Conservation (phyloP, 1,140 invertebrate species). For the Physella acuta region DNA sequence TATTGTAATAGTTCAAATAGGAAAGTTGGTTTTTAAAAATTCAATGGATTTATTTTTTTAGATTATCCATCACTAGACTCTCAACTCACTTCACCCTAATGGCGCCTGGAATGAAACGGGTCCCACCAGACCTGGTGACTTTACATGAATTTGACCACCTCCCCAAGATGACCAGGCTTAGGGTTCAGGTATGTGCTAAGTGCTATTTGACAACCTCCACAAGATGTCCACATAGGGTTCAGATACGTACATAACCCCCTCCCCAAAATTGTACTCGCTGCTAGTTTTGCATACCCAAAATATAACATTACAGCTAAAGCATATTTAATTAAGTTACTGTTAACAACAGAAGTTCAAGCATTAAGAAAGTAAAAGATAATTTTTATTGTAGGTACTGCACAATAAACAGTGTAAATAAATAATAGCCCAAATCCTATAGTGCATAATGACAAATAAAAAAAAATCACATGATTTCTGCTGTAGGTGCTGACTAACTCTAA, state of each 20-base stretch:
- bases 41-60: too few species aligned
- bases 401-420: background rate
- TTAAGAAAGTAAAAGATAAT: background rate
- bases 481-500: constrained; percentile 39
- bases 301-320: background rate
- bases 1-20: too few species aligned
- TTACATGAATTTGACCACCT: background rate
- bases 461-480: constrained; percentile 24
- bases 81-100: too few species aligned
- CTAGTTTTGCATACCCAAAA: too few species aligned
- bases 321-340: background rate
- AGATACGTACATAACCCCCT: too few species aligned
- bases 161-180: background rate
- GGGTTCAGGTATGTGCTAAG: constrained; percentile 1
- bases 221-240: too few species aligned
- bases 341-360: background rate
- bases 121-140: background rate
- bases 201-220: background rate
- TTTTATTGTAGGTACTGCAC: background rate
- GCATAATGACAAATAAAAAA: background rate
- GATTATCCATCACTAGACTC: too few species aligned
- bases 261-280: too few species aligned
- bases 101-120: background rate
- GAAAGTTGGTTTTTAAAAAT: too few species aligned
- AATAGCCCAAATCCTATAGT: background rate